A percentile compares a stretch with the other conserved stretches of the same genome.
These are phyloP conservation scores for Brachyhypopomus gauderio DNA, from an alignment of 2,113 vertebrate species.

Conservation along the genomic window DNA sequence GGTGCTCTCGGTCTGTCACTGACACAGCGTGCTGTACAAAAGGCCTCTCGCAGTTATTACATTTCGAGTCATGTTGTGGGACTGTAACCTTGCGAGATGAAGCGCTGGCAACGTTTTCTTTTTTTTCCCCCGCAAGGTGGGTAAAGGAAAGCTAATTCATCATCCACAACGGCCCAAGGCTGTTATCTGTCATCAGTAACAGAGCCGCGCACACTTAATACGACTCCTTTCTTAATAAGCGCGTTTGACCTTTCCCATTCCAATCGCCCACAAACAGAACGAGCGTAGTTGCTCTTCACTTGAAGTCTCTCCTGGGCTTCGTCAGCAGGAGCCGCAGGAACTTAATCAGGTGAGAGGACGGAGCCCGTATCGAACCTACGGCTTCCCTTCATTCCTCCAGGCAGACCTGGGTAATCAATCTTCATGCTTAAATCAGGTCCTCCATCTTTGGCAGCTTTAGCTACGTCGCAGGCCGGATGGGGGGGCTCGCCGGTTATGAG, in stretches of 20 bases:
- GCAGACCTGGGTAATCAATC: not conserved
- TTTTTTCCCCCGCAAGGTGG: no score
- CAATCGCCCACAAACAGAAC: not conserved
- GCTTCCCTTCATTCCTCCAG: not conserved
- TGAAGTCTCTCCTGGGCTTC: no score
- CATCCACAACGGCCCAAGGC: slow-evolving; percentile 32
- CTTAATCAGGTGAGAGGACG: not conserved
- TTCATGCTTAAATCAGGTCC: not conserved
- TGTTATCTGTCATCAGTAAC: slow-evolving; percentile 34
- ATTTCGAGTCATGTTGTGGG: slow-evolving; percentile 7
- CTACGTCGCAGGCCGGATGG: not conserved
- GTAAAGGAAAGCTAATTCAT: slow-evolving; percentile 20
- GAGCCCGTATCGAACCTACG: not conserved
- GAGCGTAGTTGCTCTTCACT: no score
- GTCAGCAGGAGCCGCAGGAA: not conserved
- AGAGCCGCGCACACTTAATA: slow-evolving; percentile 1
- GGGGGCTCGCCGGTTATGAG: not conserved
- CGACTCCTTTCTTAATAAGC: slow-evolving; percentile 5
- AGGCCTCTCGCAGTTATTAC: not conserved
- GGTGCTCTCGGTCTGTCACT: not conserved
- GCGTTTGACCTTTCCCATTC: slow-evolving; percentile 10
- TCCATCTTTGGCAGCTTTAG: not conserved
- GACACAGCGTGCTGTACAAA: not conserved
- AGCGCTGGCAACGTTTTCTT: not conserved
- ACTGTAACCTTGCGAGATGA: slow-evolving; percentile 34